These are phyloP conservation scores for Sinopyrophorus schimmeli DNA, from an alignment of 2,888 invertebrate genomes.

Conservation along the genomic window DNA sequence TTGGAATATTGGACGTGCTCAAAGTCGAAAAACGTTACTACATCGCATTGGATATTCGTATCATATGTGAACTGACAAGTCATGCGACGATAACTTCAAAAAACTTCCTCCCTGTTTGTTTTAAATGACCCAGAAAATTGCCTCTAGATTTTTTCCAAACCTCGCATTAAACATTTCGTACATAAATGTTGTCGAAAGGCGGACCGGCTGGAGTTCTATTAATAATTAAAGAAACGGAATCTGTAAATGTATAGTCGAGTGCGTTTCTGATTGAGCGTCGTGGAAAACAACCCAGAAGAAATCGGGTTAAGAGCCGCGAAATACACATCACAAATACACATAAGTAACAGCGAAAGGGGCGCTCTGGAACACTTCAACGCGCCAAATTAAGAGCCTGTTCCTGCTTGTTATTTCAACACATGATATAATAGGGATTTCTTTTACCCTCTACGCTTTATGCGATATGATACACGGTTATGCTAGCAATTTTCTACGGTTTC, in stretches of 20 bases:
- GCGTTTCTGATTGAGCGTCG: too few relatives aligned
- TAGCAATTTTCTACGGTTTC: constrained; percentile 19
- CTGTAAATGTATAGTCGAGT: too few relatives aligned
- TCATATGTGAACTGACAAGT: constrained; percentile 1
- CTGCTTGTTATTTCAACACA: constrained; percentile 25
- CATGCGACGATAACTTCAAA: constrained; percentile 1
- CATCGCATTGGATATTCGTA: too few relatives aligned
- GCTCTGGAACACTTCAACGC: constrained; percentile 12
- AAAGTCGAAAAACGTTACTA: too few relatives aligned
- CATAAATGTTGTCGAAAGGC: too few relatives aligned
- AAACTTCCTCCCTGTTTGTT: constrained; percentile 1
- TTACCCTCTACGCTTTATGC: constrained; percentile 20
- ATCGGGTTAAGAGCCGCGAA: constrained; percentile 11
- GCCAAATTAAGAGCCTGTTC: constrained; percentile 19
- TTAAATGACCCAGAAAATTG: constrained; percentile 4
- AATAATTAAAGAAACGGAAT: too few relatives aligned
- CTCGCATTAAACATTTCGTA: too few relatives aligned
- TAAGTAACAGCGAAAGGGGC: constrained; percentile 8
- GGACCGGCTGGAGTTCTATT: too few relatives aligned
- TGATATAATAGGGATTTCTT: constrained; percentile 22
- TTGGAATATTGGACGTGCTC: too few relatives aligned
- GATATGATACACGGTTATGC: constrained; percentile 20
- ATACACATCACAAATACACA: constrained; percentile 1
- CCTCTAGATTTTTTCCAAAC: too few relatives aligned
- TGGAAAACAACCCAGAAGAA: too few relatives aligned